Conservation (phyloP, 2,113 vertebrate genomes). For the Marmota flaviventris region DNA sequence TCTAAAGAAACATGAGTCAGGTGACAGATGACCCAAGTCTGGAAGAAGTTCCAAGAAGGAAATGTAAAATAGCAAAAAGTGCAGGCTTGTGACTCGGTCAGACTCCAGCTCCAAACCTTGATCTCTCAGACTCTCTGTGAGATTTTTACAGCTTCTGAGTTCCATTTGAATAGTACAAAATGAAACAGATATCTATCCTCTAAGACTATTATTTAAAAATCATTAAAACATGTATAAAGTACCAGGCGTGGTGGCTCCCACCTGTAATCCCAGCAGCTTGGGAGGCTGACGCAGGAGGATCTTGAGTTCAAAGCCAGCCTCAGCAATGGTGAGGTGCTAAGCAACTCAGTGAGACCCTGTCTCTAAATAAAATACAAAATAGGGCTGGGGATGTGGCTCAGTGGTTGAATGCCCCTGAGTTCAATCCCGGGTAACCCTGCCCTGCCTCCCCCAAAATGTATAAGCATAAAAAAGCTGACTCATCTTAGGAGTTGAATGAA, state of each 20-base stretch:
- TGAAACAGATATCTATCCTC: neutral
- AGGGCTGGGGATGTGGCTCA: too few relatives aligned
- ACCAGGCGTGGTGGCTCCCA: too few relatives aligned
- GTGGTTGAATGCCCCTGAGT: too few relatives aligned
- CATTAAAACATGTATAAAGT: neutral
- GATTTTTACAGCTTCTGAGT: neutral
- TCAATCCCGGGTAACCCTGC: too few relatives aligned
- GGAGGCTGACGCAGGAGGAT: too few relatives aligned
- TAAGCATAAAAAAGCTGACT: slow-evolving; percentile 25
- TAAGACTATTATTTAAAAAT: slow-evolving; percentile 23
- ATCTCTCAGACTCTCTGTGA: neutral
- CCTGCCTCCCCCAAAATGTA: too few relatives aligned
- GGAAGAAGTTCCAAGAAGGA: slow-evolving; percentile 44
- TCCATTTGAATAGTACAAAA: slow-evolving; percentile 27
- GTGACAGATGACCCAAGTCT: slow-evolving; percentile 46
- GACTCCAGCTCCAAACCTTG: neutral
- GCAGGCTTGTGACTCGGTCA: neutral
- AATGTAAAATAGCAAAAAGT: slow-evolving; percentile 41
- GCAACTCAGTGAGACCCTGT: too few relatives aligned
- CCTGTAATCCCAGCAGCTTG: too few relatives aligned
- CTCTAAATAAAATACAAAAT: too few relatives aligned
- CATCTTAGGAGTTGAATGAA: slow-evolving; percentile 16
- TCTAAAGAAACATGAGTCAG: slow-evolving; percentile 33
- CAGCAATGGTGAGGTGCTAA: too few relatives aligned
- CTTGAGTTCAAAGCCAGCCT: too few relatives aligned